A percentile compares a stretch with the other conserved stretches of the same genome.
These are phyloP conservation scores for Leptinotarsa juncta DNA, from an alignment of 2,888 invertebrate genomes.

Conservation along the genomic window DNA sequence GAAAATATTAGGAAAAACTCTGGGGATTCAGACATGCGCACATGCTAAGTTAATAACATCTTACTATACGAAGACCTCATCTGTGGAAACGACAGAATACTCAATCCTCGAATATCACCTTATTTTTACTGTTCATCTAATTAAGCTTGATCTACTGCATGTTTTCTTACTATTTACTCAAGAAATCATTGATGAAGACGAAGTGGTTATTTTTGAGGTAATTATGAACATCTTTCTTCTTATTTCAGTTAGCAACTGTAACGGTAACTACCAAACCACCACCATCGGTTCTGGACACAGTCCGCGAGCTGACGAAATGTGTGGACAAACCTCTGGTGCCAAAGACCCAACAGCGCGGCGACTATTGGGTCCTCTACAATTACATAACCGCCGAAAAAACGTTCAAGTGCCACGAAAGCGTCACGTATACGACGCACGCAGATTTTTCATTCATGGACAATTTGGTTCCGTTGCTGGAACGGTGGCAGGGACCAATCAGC, in stretches of 20 bases:
- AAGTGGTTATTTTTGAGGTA: no score
- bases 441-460: constrained; percentile 93
- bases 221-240: not conserved
- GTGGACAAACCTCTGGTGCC: constrained; percentile 61
- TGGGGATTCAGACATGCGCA: no score
- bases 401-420: constrained; percentile 83
- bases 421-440: constrained; percentile 93
- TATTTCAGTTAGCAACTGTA: constrained; percentile 36
- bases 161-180: no score
- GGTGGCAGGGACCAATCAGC: constrained; percentile 90
- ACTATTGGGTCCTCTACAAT: constrained; percentile 90
- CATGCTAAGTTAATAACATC: no score
- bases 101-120: no score
- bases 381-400: constrained; percentile 77
- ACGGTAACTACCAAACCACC: constrained; percentile 40
- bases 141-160: no score
- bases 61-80: no score
- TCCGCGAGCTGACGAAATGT: constrained; percentile 60
- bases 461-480: constrained; percentile 83
- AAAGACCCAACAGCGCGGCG: constrained; percentile 65
- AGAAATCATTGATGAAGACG: no score
- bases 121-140: no score
- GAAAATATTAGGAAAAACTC: no score
- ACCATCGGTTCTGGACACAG: constrained; percentile 52
- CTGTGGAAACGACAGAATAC: no score